Conservation (phyloP, 2,888 invertebrate species). For the Taphrorychus bicolor region DNA sequence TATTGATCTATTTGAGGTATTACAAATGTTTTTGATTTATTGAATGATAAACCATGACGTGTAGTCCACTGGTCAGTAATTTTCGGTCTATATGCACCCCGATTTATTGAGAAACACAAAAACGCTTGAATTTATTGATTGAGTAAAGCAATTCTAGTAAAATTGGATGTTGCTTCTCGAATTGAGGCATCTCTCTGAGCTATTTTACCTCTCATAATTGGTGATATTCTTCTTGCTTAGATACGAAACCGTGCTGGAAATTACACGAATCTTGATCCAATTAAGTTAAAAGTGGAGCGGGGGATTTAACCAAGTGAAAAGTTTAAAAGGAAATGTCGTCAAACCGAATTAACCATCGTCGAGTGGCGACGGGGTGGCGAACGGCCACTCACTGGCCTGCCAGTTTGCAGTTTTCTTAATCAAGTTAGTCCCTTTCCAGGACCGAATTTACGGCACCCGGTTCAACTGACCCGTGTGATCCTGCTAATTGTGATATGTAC, state of each 20-base stretch:
- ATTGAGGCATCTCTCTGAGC: no score
- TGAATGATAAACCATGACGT: no score
- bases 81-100: no score
- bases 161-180: no score
- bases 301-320: slow-evolving; percentile 35
- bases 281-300: slow-evolving; percentile 34
- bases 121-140: no score
- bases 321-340: slow-evolving; percentile 38
- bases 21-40: no score
- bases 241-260: slow-evolving; percentile 28
- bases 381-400: slow-evolving; percentile 28
- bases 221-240: no score
- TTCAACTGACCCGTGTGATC: slow-evolving; percentile 15
- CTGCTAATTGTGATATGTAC: slow-evolving; percentile 20
- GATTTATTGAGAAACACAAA: no score
- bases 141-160: no score
- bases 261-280: slow-evolving; percentile 32
- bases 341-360: slow-evolving; percentile 33
- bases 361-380: slow-evolving; percentile 14
- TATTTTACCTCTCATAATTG: no score
- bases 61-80: no score
- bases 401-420: slow-evolving; percentile 43
- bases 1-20: no score
- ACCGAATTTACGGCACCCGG: slow-evolving; percentile 36
- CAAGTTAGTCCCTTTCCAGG: slow-evolving; percentile 39